These are phyloP conservation scores for Lagocephalus sceleratus DNA, from an alignment of 2,797 vertebrate species.

Conservation along the genomic window DNA sequence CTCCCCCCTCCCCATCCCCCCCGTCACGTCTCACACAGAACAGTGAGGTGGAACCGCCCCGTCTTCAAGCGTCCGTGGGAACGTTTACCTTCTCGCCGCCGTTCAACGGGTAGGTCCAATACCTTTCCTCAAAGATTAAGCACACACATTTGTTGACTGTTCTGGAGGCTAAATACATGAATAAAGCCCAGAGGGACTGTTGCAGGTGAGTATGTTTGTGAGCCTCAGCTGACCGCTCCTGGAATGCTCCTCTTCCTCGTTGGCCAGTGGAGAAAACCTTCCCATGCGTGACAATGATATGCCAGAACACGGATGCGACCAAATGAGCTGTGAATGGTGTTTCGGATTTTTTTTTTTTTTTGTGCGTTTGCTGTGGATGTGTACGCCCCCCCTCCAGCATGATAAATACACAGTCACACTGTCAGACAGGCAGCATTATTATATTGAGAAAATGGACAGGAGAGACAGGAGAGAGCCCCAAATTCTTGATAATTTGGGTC, in stretches of 20 bases:
- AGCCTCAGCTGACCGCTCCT: constrained; percentile 55
- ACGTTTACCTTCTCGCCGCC: too few relatives aligned
- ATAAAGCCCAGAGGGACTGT: constrained; percentile 28
- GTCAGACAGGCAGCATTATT: constrained; percentile 46
- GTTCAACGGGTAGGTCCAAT: too few relatives aligned
- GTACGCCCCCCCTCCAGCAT: constrained; percentile 60
- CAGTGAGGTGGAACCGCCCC: too few relatives aligned
- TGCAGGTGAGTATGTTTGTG: constrained; percentile 38
- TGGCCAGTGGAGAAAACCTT: constrained; percentile 55
- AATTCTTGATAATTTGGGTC: constrained; percentile 16
- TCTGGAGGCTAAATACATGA: constrained; percentile 20
- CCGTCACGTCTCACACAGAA: too few relatives aligned
- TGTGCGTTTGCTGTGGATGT: constrained; percentile 54
- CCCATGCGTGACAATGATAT: constrained; percentile 63
- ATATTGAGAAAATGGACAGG: constrained; percentile 24
- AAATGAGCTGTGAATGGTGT: constrained; percentile 69
- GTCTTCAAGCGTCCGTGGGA: too few relatives aligned
- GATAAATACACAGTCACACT: constrained; percentile 47
- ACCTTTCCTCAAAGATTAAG: constrained; percentile 20
- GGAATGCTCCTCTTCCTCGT: constrained; percentile 47
- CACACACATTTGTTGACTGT: constrained; percentile 27
- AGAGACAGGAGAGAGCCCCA: constrained; percentile 15
- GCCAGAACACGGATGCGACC: constrained; percentile 63
- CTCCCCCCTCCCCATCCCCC: too few relatives aligned
- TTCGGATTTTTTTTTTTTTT: too few relatives aligned